phyloP scores from a whole-genome alignment of 2,888 invertebrate genomes.

The Andrena dorsata region DNA sequence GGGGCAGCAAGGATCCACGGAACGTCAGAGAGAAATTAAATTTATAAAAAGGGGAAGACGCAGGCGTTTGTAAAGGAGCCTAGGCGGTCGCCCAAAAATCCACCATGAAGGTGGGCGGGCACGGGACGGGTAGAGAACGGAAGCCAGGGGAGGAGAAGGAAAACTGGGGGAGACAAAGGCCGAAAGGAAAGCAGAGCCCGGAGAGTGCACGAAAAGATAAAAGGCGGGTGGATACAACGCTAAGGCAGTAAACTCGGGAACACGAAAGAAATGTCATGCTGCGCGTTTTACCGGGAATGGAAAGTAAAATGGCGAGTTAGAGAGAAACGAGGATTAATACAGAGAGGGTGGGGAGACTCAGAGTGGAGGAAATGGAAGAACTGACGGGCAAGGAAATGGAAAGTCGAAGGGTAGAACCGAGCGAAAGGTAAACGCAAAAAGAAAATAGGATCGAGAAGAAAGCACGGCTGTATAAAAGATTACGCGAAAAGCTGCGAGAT shows the following conservation, averaged over 20 bases:
- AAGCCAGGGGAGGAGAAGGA: not conserved
- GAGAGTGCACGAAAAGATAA: slow-evolving; percentile 43
- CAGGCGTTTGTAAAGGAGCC: not conserved
- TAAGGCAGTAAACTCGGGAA: slow-evolving; percentile 33
- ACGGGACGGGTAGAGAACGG: not conserved
- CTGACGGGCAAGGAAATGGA: slow-evolving; percentile 45
- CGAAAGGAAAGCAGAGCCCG: slow-evolving; percentile 14
- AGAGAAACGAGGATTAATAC: slow-evolving; percentile 49
- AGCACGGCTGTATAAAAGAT: slow-evolving; percentile 24
- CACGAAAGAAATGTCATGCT: slow-evolving; percentile 26
- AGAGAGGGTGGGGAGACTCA: not conserved
- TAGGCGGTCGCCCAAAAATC: not conserved
- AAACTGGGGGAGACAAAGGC: not conserved
- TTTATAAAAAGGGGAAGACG: not conserved
- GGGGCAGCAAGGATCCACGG: not conserved
- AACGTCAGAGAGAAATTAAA: slow-evolving; percentile 14
- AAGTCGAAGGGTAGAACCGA: slow-evolving; percentile 24
- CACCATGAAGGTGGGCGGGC: not conserved
- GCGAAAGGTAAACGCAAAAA: not conserved
- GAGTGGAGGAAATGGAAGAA: slow-evolving; percentile 25
- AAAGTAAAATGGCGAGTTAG: slow-evolving; percentile 38
- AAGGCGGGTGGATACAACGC: slow-evolving; percentile 42
- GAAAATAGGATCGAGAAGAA: slow-evolving; percentile 35
- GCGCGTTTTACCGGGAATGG: slow-evolving; percentile 26
- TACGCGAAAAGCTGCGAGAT: slow-evolving; percentile 33